Evolutionary conservation across 2,888 invertebrate species (phyloP).

Genomic region (Amphipyra berbera): DNA sequence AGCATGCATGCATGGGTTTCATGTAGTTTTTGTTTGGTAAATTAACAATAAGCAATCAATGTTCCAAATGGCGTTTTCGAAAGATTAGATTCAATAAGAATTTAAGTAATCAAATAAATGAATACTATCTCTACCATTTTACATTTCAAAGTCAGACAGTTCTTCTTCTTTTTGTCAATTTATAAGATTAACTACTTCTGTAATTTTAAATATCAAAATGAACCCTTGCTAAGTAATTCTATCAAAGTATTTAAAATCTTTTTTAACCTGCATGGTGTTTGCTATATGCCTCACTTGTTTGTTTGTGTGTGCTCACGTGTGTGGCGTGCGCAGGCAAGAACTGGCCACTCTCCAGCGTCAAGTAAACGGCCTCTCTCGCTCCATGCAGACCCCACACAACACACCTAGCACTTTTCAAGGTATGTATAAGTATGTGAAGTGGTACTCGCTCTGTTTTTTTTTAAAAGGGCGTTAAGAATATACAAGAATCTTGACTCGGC

Average conservation of each 20-base stretch:
- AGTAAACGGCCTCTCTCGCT: constrained; percentile 91
- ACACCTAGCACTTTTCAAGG: constrained; percentile 83
- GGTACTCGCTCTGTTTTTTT: too few relatives aligned
- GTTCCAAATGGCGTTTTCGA: not conserved
- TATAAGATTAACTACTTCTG: not conserved
- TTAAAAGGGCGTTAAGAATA: too few relatives aligned
- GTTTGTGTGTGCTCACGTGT: constrained; percentile 89
- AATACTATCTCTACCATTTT: too few relatives aligned
- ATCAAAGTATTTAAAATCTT: not conserved
- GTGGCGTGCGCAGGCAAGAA: constrained; percentile 90
- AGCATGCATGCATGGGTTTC: constrained; percentile 24
- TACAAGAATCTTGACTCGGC: too few relatives aligned
- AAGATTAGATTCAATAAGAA: too few relatives aligned
- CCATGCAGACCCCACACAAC: constrained; percentile 75
- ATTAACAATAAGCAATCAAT: not conserved
- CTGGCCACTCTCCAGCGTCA: constrained; percentile 95
- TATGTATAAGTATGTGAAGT: constrained; percentile 48
- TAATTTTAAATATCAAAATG: not conserved
- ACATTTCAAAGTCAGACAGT: too few relatives aligned
- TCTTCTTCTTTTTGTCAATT: not conserved
- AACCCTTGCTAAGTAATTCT: not conserved
- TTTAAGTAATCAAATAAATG: too few relatives aligned
- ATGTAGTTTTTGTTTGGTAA: constrained; percentile 3
- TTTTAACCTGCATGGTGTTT: constrained; percentile 46
- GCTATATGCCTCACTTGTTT: constrained; percentile 51